Percentiles rank a stretch among this genome's conserved stretches.
Conservation (phyloP, 1,140 invertebrate species). For the Eufriesea mexicana region DNA sequence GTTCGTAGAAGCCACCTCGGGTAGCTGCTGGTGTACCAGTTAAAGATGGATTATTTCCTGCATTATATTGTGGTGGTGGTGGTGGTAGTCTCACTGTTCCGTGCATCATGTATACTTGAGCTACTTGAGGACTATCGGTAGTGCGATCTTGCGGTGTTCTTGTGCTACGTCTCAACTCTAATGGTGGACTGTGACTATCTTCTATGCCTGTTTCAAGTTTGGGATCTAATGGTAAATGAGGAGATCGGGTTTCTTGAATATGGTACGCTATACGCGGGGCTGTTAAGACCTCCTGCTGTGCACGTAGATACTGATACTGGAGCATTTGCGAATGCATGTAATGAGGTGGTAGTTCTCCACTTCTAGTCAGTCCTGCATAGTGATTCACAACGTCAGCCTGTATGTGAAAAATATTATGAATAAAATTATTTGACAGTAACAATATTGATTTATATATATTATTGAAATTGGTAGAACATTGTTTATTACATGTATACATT, state of each 20-base stretch:
- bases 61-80: slow-evolving; percentile 76
- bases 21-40: slow-evolving; percentile 70
- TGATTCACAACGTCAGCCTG: slow-evolving; percentile 86
- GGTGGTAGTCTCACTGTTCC: slow-evolving; percentile 80
- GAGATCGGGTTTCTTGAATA: slow-evolving; percentile 77
- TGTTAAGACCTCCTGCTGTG: slow-evolving; percentile 84
- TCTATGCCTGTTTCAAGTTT: slow-evolving; percentile 85
- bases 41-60: slow-evolving; percentile 66
- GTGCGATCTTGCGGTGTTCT: slow-evolving; percentile 88
- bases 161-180: slow-evolving; percentile 86
- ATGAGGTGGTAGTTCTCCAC: slow-evolving; percentile 78
- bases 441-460: slow-evolving; percentile 1
- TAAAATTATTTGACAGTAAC: background rate
- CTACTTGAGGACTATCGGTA: slow-evolving; percentile 89
- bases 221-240: slow-evolving; percentile 77
- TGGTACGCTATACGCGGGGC: slow-evolving; percentile 81
- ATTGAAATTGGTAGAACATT: background rate
- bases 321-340: slow-evolving; percentile 86
- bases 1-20: slow-evolving; percentile 83
- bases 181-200: slow-evolving; percentile 87
- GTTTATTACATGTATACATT: background rate
- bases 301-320: slow-evolving; percentile 89
- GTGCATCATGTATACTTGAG: slow-evolving; percentile 86
- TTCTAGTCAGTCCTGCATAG: slow-evolving; percentile 74
- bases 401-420: slow-evolving; percentile 46